Evolutionary conservation across 2,797 vertebrate species (phyloP).

Genomic region (Pempheris klunzingeri): DNA sequence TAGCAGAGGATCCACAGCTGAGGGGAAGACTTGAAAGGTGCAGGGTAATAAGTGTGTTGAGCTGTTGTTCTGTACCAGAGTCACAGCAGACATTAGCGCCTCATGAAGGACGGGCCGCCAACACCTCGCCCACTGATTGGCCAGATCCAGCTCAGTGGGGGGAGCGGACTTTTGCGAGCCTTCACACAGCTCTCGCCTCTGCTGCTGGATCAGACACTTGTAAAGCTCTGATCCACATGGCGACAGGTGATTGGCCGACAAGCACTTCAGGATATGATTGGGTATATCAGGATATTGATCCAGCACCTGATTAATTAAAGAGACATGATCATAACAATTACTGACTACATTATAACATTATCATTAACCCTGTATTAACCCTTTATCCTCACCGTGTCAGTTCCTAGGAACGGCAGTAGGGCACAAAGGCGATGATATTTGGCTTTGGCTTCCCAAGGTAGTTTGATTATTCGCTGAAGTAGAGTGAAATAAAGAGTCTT

Average conservation of each 20-base stretch:
- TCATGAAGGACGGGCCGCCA: slow-evolving; percentile 86
- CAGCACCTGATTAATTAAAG: slow-evolving; percentile 83
- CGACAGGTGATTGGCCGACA: slow-evolving; percentile 90
- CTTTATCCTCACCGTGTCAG: slow-evolving; percentile 82
- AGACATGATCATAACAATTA: slow-evolving; percentile 1
- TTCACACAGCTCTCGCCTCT: slow-evolving; percentile 76
- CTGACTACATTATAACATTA: not conserved
- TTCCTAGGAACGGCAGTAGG: slow-evolving; percentile 87
- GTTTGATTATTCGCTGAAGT: slow-evolving; percentile 81
- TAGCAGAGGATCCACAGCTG: slow-evolving; percentile 76
- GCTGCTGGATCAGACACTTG: slow-evolving; percentile 86
- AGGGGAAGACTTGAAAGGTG: slow-evolving; percentile 88
- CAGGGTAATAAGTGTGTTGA: slow-evolving; percentile 85
- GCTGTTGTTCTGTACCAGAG: slow-evolving; percentile 86
- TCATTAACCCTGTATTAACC: not conserved
- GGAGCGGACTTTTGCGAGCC: slow-evolving; percentile 9
- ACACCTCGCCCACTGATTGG: slow-evolving; percentile 79
- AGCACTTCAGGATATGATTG: slow-evolving; percentile 89
- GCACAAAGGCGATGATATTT: slow-evolving; percentile 88
- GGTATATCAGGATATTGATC: slow-evolving; percentile 82
- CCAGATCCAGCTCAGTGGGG: slow-evolving; percentile 74
- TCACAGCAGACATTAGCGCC: slow-evolving; percentile 85
- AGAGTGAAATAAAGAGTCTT: slow-evolving; percentile 81
- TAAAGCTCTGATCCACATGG: slow-evolving; percentile 88
- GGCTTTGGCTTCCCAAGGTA: slow-evolving; percentile 90